Percentiles rank a stretch among this genome's conserved stretches.
Evolutionary conservation across 1,140 invertebrate genomes (phyloP).

Genomic region (Hylaeus anthracinus): DNA sequence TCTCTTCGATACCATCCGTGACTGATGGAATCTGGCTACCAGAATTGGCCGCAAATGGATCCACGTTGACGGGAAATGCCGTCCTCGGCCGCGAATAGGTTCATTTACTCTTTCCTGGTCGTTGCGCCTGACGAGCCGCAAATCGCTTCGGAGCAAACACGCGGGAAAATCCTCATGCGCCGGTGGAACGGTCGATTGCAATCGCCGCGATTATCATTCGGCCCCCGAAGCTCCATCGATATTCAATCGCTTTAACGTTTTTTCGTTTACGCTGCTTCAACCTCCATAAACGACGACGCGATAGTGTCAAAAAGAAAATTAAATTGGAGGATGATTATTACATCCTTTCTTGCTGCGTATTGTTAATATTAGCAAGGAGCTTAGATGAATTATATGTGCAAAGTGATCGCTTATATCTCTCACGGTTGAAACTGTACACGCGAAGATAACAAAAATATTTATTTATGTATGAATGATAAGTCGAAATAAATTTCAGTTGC

Average conservation of each 20-base stretch:
- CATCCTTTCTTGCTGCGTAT: too few species aligned
- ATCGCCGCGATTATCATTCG: neutral
- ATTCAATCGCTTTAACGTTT: neutral
- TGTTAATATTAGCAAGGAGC: too few species aligned
- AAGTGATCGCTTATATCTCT: too few species aligned
- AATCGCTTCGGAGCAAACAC: neutral
- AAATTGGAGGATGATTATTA: too few species aligned
- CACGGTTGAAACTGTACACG: too few species aligned
- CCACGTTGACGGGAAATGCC: neutral
- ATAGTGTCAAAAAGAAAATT: too few species aligned
- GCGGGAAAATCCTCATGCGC: neutral
- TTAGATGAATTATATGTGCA: too few species aligned
- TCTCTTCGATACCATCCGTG: too few species aligned
- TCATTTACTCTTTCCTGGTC: conserved; percentile 19
- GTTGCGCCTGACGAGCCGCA: neutral
- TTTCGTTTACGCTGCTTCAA: conserved; percentile 1
- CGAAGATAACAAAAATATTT: too few species aligned
- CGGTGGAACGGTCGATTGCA: neutral
- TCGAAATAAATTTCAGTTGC: too few species aligned
- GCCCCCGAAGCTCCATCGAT: neutral
- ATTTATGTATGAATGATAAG: too few species aligned
- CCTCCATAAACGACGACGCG: too few species aligned
- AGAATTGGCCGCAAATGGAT: conserved; percentile 25
- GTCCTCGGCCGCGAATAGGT: neutral
- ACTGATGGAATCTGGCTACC: neutral